Evolutionary conservation across 2,888 invertebrate genomes (phyloP).

Genomic region (Oscheius sp.): DNA sequence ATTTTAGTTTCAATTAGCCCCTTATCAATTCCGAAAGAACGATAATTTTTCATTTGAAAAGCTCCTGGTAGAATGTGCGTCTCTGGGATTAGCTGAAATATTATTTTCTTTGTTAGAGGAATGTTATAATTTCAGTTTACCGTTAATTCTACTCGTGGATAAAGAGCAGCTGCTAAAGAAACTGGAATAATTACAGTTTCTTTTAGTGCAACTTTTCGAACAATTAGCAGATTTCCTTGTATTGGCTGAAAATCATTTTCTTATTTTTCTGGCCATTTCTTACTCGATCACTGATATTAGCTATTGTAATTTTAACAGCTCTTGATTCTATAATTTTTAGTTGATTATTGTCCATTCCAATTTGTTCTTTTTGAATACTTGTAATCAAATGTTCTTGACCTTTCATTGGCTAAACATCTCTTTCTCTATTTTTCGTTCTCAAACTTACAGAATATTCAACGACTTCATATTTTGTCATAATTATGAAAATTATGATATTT

Average conservation of each 20-base stretch:
- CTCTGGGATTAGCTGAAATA: not conserved
- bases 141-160: not conserved
- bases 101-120: not conserved
- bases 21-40: not conserved
- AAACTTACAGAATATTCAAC: too few relatives aligned
- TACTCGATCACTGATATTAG: not conserved
- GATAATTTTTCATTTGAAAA: not conserved
- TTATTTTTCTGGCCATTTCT: not conserved
- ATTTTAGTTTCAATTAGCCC: not conserved
- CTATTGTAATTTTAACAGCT: not conserved
- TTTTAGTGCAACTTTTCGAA: not conserved
- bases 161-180: not conserved
- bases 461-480: too few relatives aligned
- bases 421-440: too few relatives aligned
- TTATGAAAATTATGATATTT: too few relatives aligned
- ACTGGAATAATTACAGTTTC: not conserved
- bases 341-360: not conserved
- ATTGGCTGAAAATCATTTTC: not conserved
- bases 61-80: not conserved
- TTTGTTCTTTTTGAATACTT: too few relatives aligned
- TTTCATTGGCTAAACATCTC: too few relatives aligned
- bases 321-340: not conserved
- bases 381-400: too few relatives aligned
- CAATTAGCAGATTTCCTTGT: not conserved
- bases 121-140: not conserved